Evolutionary conservation across 2,888 invertebrate species (phyloP), one percentile per base, ranked within the genome.

Genomic region (Ceraclea dissimilis): DNA sequence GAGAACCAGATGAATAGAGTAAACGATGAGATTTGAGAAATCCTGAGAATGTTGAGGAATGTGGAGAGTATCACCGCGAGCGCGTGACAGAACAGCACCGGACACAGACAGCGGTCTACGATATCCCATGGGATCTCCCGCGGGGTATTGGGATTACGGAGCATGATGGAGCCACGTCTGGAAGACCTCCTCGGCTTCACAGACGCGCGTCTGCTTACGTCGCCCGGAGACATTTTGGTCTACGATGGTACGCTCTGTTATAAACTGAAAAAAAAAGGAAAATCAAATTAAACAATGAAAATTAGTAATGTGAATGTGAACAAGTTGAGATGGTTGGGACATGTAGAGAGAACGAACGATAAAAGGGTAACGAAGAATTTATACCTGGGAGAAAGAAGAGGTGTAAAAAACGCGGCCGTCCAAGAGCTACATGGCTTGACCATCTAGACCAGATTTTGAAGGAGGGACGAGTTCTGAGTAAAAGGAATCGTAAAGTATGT

Each of bases 81-180:
- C 2, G 88, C 90, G 70, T 90, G 90, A 67, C 90, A 90, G 70
- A 90, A 83, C 60, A 90, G 78, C 58, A 89, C 79, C 26, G 90
- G 90, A 65, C 90, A 75, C 51, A 88, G 78, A 66, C 89, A 85
- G 43, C 90, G 76, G 70, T 87, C 87, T 66, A 87, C 79, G 69
- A 83, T 81, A 66, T 83, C 83, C 83, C 83, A 83, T 59, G 86
- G 86, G 62, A 86, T 82, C 70, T 86, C 86, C 69, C 83, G 74
- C 47, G 71, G 69, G 58, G 80, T 71, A 61, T 79, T 78, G 18
- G 80, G 74, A 63, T 76, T 70, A 62, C 79, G 80, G 63, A 81
- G 78, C 57, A 79, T 72, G 26, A 75, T 74, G 31, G 83, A 80
- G 56, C 83, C 83, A 56, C 83, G 76, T 11, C 80, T 68, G 1